Percentiles rank a stretch among this genome's conserved stretches.
phyloP scores from a whole-genome alignment of 1,140 invertebrate species.

The Prorops nasuta region DNA sequence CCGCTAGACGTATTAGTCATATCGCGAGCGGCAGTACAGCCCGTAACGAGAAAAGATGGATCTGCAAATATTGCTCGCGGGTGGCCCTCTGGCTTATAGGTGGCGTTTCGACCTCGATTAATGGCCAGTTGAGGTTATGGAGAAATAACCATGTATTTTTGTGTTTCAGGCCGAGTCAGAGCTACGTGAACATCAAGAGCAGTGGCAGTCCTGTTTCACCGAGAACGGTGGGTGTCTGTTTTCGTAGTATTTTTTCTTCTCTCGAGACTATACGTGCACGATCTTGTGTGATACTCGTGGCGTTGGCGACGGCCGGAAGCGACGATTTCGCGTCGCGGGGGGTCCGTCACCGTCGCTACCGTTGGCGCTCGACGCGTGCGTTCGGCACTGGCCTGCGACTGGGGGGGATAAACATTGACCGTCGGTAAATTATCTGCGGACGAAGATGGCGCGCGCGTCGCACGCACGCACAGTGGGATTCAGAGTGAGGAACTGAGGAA shows the following conservation, averaged over 20 bases:
- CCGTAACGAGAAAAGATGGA: too few relatives aligned
- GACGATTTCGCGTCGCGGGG: too few relatives aligned
- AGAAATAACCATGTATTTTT: background rate
- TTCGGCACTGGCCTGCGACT: conserved; percentile 17
- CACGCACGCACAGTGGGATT: background rate
- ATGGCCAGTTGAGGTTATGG: too few relatives aligned
- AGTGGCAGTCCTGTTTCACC: conserved; percentile 51
- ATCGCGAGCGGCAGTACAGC: too few relatives aligned
- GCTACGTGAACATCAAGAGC: conserved; percentile 52
- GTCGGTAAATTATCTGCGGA: conserved; percentile 15
- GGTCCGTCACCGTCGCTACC: too few relatives aligned
- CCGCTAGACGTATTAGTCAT: too few relatives aligned
- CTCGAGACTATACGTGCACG: conserved; percentile 46
- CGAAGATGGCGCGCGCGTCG: conserved; percentile 20
- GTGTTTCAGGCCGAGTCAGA: conserved; percentile 47
- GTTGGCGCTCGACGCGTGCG: conserved; percentile 20
- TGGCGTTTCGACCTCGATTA: too few relatives aligned
- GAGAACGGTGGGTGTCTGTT: conserved; percentile 44
- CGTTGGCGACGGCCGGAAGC: conserved; percentile 30
- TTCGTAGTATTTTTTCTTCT: too few relatives aligned
- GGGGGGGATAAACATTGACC: conserved; percentile 12
- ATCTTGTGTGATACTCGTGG: conserved; percentile 33
- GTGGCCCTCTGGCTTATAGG: too few relatives aligned
- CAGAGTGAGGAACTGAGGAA: conserved; percentile 6
- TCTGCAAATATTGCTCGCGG: too few relatives aligned